These are phyloP conservation scores for Mechanitis messenoides DNA, from an alignment of 2,888 invertebrate species.

Conservation along the genomic window DNA sequence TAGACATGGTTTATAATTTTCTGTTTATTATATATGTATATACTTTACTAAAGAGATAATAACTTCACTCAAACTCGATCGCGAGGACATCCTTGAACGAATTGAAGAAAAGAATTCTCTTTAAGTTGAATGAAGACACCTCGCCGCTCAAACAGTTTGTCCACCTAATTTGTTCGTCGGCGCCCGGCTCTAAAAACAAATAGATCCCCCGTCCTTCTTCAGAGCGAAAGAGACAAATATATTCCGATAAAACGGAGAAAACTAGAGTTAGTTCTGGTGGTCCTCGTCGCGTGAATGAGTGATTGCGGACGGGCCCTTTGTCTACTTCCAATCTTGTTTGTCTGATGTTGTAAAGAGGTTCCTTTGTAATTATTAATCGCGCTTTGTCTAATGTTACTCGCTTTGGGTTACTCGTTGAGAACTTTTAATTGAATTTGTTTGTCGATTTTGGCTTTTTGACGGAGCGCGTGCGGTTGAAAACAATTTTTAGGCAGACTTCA, in stretches of 20 bases:
- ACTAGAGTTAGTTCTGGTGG: slow-evolving; percentile 51
- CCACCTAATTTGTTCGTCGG: slow-evolving; percentile 75
- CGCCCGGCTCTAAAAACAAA: slow-evolving; percentile 75
- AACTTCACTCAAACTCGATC: slow-evolving; percentile 59
- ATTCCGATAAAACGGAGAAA: slow-evolving; percentile 50
- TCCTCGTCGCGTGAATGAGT: slow-evolving; percentile 50
- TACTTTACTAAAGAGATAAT: slow-evolving; percentile 54
- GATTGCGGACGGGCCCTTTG: slow-evolving; percentile 64
- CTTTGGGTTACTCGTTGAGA: slow-evolving; percentile 60
- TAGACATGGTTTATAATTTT: no score
- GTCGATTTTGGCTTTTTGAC: slow-evolving; percentile 66
- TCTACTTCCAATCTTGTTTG: slow-evolving; percentile 66
- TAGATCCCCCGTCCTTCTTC: slow-evolving; percentile 63
- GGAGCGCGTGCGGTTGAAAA: slow-evolving; percentile 48
- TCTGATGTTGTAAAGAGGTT: slow-evolving; percentile 56
- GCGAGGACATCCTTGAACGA: slow-evolving; percentile 55
- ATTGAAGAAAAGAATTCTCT: slow-evolving; percentile 67
- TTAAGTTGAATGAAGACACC: slow-evolving; percentile 70
- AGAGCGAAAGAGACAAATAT: slow-evolving; percentile 60
- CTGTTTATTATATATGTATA: no score
- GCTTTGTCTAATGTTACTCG: slow-evolving; percentile 62
- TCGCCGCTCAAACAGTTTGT: slow-evolving; percentile 74
- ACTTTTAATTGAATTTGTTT: slow-evolving; percentile 73
- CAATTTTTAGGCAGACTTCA: slow-evolving; percentile 53
- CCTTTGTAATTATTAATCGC: slow-evolving; percentile 72